Percentiles rank a stretch among this genome's conserved stretches.
These are phyloP conservation scores for Pituophis catenifer DNA, from an alignment of 2,113 vertebrate species.

Conservation along the genomic window DNA sequence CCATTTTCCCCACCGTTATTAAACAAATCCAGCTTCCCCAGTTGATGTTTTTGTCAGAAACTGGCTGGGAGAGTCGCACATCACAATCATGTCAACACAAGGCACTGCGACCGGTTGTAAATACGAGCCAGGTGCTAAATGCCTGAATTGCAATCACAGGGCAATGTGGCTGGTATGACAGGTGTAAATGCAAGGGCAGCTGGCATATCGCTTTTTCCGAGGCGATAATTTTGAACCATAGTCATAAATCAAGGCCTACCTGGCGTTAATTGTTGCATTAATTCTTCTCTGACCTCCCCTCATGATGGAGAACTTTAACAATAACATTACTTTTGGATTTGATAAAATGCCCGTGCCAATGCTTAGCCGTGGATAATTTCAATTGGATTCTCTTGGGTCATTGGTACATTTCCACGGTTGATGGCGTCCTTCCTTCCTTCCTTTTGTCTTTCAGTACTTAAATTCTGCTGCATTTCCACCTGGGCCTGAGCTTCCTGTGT, in stretches of 20 bases:
- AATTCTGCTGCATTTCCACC: conserved; percentile 71
- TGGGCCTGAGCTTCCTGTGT: conserved; percentile 70
- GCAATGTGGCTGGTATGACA: too few relatives aligned
- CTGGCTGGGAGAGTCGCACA: neutral
- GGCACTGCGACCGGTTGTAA: neutral
- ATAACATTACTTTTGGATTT: neutral
- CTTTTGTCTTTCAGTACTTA: conserved; percentile 69
- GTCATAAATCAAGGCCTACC: neutral
- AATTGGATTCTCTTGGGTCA: neutral
- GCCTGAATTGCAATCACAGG: neutral
- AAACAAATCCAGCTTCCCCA: neutral
- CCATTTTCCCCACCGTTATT: neutral
- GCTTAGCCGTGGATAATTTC: neutral
- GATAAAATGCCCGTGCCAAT: neutral
- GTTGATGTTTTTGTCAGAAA: neutral
- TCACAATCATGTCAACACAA: neutral
- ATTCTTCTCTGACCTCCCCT: neutral
- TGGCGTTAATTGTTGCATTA: neutral
- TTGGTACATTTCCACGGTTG: neutral
- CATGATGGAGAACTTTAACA: neutral
- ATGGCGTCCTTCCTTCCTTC: neutral
- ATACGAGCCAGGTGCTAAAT: neutral
- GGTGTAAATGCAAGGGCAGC: too few relatives aligned
- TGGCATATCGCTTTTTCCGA: neutral
- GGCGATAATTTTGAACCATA: neutral